phyloP scores from a whole-genome alignment of 2,797 vertebrate species.

The Acridotheres tristis region DNA sequence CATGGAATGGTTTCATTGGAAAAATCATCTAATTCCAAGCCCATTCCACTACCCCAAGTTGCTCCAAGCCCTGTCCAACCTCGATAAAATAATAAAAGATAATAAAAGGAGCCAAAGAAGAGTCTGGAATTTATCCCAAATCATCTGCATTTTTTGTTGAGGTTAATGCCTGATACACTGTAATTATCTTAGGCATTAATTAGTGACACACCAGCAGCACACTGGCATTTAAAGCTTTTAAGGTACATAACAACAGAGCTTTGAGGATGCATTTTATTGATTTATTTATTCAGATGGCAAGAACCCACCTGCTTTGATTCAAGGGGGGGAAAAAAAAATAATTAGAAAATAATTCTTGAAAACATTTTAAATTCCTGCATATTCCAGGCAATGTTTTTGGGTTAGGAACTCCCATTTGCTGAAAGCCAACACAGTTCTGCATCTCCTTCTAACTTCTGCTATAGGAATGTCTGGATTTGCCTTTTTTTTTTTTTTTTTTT shows the following conservation, averaged over 20 bases:
- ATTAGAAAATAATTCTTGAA: background rate
- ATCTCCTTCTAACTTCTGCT: background rate
- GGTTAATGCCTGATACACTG: background rate
- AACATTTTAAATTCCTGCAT: background rate
- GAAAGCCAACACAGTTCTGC: background rate
- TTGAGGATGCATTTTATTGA: background rate
- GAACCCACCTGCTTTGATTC: background rate
- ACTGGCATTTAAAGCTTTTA: background rate
- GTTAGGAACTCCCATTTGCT: background rate
- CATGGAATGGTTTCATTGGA: background rate
- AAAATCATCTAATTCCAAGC: background rate
- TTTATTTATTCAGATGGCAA: background rate
- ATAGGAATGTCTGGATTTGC: background rate
- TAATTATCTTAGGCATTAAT: background rate
- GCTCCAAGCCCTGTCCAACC: background rate
- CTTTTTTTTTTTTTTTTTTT: background rate
- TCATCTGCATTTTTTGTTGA: background rate
- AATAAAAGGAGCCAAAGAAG: background rate
- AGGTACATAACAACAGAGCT: background rate
- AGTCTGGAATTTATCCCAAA: background rate
- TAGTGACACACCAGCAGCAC: background rate
- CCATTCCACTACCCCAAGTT: background rate
- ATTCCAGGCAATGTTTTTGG: background rate
- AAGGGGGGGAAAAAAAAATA: background rate
- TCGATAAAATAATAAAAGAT: background rate